Base-by-base conservation (phyloP, 1,140 invertebrate genomes). In the Zophobas morio region DNA sequence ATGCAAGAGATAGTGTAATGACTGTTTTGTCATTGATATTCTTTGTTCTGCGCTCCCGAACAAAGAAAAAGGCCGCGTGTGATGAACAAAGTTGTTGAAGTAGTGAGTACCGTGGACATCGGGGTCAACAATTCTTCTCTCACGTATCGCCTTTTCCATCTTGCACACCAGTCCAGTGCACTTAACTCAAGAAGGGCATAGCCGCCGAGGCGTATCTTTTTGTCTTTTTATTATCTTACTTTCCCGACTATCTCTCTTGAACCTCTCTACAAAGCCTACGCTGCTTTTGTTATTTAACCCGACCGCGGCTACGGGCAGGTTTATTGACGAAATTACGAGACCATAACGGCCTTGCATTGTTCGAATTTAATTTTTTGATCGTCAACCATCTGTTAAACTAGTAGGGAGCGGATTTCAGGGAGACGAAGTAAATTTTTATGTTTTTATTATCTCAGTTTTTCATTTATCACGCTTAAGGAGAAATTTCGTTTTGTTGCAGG, bases 401-500 rank as follows among this genome's bases (percentile, higher is more conserved):
- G 20, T 20, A 20, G 20, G 20, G 20, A 20, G 20, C 20, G 20
- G 20, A 20, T 20, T 20, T 20, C 20, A 20, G 20, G 20, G 20
- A 20, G 20, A 20, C 20, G 20, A 20, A 20, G 20, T 20, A 20
- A 20, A 20, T 20, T 20, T 20, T 20, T 20, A 20, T 20, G 20
- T 20, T 20, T 20, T 20, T 20, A 20, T 20, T 20, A 20, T 20
- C 20, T 20, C 20, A 20, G 20, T 20, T 20, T 20, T 20, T 20
- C 20, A 20, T 20, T 20, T 20, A 20, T 20, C 20, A 20, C 20
- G 20, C 20, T 20, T 20, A 20, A 20, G 20, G 20, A 20, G 20
- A 20, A 40, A 73, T 75, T 70, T 20, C 4, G 42, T n/a, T 2
- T 74, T 46, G 34, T 91, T 92, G 53, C 90, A 98, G 96, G 97